Base-by-base conservation (phyloP, 2,888 invertebrate species). In the Mimachlamys varia region DNA sequence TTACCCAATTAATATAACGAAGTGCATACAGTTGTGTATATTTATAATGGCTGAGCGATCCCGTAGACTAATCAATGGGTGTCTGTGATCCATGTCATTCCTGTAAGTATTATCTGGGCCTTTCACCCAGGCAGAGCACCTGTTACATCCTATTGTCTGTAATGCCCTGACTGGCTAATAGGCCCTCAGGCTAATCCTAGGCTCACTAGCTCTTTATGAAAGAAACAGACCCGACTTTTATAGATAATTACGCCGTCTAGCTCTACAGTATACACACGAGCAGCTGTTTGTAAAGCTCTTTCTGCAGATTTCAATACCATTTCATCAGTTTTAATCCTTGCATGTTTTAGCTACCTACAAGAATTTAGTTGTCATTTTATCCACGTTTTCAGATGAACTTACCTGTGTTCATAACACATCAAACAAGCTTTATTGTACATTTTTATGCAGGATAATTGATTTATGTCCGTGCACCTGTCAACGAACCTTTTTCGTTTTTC, bases 1-100 rank as follows among this genome's bases (percentile, higher is more conserved):
- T 76, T 76, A 76, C 33, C 76, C 76, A 76, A 76, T 76, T 76
- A 76, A 5, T 33, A 76, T 27, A 15, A 33, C 33, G 76, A 15
- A 33, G 15, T 76, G 33, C 76, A 27, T 76, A 15, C 33, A 27
- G 1, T 76, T 76, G 76, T 76, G 33, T 76, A 33, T 76, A 76
- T 22, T 13, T 53, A 17, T 53, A 53, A 53, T 53, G 19, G 53
- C 13, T 53, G 33, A 15, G 27, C 27, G 33, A 22, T 27, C 7
- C 33, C 13, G 13, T 33, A 13, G 76, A 33, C 76, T 76, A 27
- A 76, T 76, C 76, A 76, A 10, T 33, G 2, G 33, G 76, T 33
- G 76, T 76, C 27, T 33, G 12, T 76, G 76, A 76, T 76, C 76
- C 76, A 15, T 76, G 76, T 76, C 76, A 76, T 76, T 76, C 22